Conservation (phyloP, 2,888 invertebrate genomes). For the Pyrgus malvae region DNA sequence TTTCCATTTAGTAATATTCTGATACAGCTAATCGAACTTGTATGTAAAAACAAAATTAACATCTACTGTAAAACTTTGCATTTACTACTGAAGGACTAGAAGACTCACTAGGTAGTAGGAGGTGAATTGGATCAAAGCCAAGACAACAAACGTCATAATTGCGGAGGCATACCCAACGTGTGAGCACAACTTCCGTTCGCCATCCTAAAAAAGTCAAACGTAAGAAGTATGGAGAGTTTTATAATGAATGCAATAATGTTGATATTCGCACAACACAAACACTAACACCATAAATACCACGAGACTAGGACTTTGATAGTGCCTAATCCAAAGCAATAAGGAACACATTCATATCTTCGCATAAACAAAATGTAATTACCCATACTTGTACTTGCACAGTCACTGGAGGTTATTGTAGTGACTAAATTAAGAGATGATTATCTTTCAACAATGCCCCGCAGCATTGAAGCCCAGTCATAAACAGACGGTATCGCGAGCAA, state of each 20-base stretch:
- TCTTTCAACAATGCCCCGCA: constrained; percentile 39
- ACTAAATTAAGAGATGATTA: constrained; percentile 44
- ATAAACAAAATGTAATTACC: constrained; percentile 16
- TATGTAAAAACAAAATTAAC: background rate
- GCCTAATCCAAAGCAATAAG: constrained; percentile 16
- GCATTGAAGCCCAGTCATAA: constrained; percentile 36
- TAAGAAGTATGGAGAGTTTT: constrained; percentile 7
- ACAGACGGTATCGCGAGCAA: constrained; percentile 17
- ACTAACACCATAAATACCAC: constrained; percentile 3
- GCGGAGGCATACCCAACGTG: constrained; percentile 6
- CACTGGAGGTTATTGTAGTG: constrained; percentile 38
- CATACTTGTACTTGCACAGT: constrained; percentile 27
- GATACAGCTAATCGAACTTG: too few relatives aligned
- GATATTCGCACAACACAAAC: constrained; percentile 5
- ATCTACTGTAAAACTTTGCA: background rate
- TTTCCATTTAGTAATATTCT: too few relatives aligned
- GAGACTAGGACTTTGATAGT: background rate
- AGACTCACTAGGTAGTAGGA: constrained; percentile 4
- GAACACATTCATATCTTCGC: constrained; percentile 2
- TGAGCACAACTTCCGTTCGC: constrained; percentile 17
- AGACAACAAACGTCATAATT: constrained; percentile 16
- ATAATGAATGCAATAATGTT: constrained; percentile 13
- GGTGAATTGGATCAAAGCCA: constrained; percentile 14
- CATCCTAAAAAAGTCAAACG: constrained; percentile 5
- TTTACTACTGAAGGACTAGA: constrained; percentile 2